Evolutionary conservation across 2,797 vertebrate species (phyloP), one percentile per base, ranked within the genome.

Genomic region (Diplodus puntazzo): DNA sequence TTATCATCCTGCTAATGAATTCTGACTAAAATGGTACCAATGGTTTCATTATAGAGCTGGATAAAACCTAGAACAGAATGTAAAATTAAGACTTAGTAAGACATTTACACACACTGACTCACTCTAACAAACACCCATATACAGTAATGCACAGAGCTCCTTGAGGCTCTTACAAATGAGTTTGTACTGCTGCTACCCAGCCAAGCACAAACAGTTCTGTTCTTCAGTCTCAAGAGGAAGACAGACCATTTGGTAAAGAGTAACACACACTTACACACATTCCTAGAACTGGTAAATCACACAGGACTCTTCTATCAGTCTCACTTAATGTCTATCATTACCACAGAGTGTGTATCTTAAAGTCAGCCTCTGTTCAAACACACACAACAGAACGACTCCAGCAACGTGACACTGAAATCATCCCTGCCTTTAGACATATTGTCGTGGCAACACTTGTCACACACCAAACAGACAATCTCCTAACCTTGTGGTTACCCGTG

Each of bases 191-290:
- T 66, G 67, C 69, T 30, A 0, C 13, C 30, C 21, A 59, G 45
- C 59, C 23, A 5, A 57, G 75, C 39, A 83, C 69, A 81, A 83
- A 85, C 65, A 58, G 85, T 82, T 30, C 77, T 76, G 69, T 69
- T 50, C 61, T 21, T 30, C 14, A 1, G 5, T 27, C n/a, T 85
- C 12, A n/a, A 64, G 54, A 80, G 68, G 43, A 70, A 23, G 42
- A 66, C 63, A 39, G 58, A 39, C 34, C 63, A 61, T 69, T 74
- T 43, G 60, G 2, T 69, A 39, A 43, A 62, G 53, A 10, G 42
- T 8, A 66, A 57, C 50, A 68, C 61, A 71, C 69, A 73, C 58
- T n/a, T 25, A 55, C 68, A 75, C 71, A 63, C 78, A 78, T 82
- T 78, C 59, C 64, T 79, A 25, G 48, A 18, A 30, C 54, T 13